phyloP scores from a whole-genome alignment of 2,113 vertebrate genomes.

The Misgurnus anguillicaudatus region DNA sequence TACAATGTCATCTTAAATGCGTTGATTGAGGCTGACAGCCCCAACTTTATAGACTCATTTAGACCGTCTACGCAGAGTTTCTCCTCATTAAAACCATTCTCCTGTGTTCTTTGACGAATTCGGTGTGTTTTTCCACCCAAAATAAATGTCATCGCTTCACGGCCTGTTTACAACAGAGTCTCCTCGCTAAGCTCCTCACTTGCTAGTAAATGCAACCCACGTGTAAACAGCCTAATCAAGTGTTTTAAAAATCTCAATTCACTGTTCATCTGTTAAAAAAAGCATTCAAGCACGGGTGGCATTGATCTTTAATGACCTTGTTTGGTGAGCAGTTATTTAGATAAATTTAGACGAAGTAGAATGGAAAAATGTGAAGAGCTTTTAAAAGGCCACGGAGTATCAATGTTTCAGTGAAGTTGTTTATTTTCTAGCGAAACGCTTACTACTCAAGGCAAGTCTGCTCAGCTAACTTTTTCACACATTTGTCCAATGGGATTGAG shows the following conservation, averaged over 20 bases:
- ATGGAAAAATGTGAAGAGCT: background rate
- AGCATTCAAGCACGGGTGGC: conserved; percentile 6
- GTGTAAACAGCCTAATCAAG: conserved; percentile 54
- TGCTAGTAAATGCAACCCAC: conserved; percentile 26
- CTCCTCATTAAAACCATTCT: conserved; percentile 46
- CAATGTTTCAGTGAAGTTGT: background rate
- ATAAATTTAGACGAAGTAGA: conserved; percentile 2
- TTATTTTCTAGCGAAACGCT: too few relatives aligned
- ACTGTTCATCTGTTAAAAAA: conserved; percentile 49
- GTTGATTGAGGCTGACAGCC: conserved; percentile 56
- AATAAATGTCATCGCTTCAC: background rate
- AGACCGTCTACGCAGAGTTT: conserved; percentile 20
- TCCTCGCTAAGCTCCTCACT: background rate
- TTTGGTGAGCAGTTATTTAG: conserved; percentile 31
- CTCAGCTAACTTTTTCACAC: too few relatives aligned
- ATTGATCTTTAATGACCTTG: conserved; percentile 38
- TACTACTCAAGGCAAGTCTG: too few relatives aligned
- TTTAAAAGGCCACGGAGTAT: background rate
- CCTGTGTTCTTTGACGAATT: conserved; percentile 24
- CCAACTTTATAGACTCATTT: conserved; percentile 50
- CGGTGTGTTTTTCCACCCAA: conserved; percentile 31
- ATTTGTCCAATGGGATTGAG: too few relatives aligned
- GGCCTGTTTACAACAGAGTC: background rate
- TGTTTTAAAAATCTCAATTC: conserved; percentile 30
- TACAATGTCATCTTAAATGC: conserved; percentile 33